phyloP scores from a whole-genome alignment of 2,888 invertebrate genomes.

The Tenodera sinensis region DNA sequence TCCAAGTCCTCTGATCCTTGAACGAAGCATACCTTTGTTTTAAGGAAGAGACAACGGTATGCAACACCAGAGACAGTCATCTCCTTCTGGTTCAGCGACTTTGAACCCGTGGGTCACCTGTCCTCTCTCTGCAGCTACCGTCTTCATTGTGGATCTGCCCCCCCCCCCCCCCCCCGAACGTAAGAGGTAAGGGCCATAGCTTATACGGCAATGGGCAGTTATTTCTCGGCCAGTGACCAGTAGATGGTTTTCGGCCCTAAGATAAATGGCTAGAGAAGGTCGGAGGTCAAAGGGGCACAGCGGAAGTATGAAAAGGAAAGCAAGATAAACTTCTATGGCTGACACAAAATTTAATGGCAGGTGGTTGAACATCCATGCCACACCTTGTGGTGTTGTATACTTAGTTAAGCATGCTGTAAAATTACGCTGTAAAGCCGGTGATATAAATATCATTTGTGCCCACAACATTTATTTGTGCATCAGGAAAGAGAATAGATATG shows the following conservation, averaged over 20 bases:
- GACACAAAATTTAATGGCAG: too few species aligned
- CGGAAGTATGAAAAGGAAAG: neutral
- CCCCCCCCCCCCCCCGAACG: neutral
- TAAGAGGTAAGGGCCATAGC: conserved; percentile 19
- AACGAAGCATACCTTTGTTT: conserved; percentile 15
- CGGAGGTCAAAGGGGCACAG: conserved; percentile 26
- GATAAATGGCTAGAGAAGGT: conserved; percentile 30
- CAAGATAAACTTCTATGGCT: too few species aligned
- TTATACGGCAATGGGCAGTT: conserved; percentile 30
- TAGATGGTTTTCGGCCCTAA: conserved; percentile 29
- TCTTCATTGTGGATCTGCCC: neutral
- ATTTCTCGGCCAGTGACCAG: conserved; percentile 30
- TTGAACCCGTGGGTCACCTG: neutral
- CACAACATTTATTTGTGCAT: too few species aligned
- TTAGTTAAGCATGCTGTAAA: too few species aligned
- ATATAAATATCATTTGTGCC: too few species aligned
- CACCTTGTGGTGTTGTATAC: too few species aligned
- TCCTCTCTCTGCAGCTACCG: neutral
- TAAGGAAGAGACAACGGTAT: neutral
- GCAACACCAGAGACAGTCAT: neutral
- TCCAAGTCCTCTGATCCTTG: neutral
- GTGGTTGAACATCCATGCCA: too few species aligned
- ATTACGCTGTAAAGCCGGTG: too few species aligned
- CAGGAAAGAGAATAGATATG: too few species aligned
- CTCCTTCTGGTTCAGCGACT: neutral